phyloP scores from a whole-genome alignment of 2,888 invertebrate species.

The Chaetogeoica ovagalla region DNA sequence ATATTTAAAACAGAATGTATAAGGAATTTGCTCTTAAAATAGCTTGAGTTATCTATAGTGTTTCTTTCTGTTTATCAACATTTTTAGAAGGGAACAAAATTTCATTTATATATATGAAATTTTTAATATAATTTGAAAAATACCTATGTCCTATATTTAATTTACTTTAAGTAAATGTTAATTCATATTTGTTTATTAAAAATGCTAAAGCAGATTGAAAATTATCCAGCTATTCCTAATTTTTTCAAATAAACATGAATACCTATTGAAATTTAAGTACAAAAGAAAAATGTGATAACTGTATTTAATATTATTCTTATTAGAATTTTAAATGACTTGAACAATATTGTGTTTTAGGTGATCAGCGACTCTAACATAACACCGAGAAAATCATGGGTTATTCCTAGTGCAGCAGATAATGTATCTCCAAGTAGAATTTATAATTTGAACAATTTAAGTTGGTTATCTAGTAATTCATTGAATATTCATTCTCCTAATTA shows the following conservation, averaged over 20 bases:
- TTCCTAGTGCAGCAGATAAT: constrained; percentile 7
- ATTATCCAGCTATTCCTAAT: too few relatives aligned
- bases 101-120: background rate
- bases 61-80: too few relatives aligned
- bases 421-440: constrained; percentile 6
- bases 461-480: constrained; percentile 20
- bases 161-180: background rate
- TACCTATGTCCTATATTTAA: background rate
- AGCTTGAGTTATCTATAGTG: too few relatives aligned
- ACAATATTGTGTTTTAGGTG: constrained; percentile 28
- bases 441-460: background rate
- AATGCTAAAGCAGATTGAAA: too few relatives aligned
- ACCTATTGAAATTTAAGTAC: background rate
- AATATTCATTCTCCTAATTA: constrained; percentile 31
- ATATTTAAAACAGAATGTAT: too few relatives aligned
- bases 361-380: background rate
- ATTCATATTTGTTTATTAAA: too few relatives aligned
- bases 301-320: background rate
- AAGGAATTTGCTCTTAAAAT: too few relatives aligned
- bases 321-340: background rate
- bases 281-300: background rate
- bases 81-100: too few relatives aligned
- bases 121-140: background rate
- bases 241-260: too few relatives aligned
- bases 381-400: constrained; percentile 35